phyloP scores from a whole-genome alignment of 2,888 invertebrate genomes.

The Apamea sordens region DNA sequence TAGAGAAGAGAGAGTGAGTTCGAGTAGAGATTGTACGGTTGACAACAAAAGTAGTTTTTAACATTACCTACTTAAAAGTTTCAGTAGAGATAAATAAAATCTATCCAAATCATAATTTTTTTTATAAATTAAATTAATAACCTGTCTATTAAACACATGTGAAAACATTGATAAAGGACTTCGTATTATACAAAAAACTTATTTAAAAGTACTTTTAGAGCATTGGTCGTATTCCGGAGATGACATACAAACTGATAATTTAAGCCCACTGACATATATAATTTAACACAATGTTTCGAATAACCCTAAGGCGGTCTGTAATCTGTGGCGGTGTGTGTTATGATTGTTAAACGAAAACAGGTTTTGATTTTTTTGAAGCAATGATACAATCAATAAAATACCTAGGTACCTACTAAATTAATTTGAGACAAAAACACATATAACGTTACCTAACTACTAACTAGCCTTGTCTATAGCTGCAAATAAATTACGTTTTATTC shows the following conservation, averaged over 20 bases:
- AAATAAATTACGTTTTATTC: not conserved
- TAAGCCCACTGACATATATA: constrained; percentile 21
- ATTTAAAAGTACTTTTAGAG: not conserved
- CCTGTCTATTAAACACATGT: no score
- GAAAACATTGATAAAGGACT: not conserved
- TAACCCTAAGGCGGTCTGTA: constrained; percentile 10
- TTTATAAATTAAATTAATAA: not conserved
- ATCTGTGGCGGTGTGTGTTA: not conserved
- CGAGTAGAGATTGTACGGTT: not conserved
- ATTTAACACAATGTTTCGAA: constrained; percentile 20
- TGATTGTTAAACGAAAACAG: constrained; percentile 14
- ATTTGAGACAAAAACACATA: not conserved
- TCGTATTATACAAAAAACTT: not conserved
- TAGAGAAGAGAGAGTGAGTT: not conserved
- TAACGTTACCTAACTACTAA: not conserved
- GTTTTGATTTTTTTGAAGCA: not conserved
- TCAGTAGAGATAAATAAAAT: constrained; percentile 1
- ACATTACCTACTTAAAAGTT: not conserved
- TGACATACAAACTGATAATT: constrained; percentile 10
- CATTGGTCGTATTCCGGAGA: not conserved
- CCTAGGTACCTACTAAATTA: not conserved
- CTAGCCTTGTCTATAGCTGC: not conserved
- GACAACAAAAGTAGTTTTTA: not conserved
- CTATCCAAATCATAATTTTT: not conserved
- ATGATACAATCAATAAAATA: constrained; percentile 20